Base-by-base conservation (phyloP, 2,113 vertebrate genomes). In the Nothocercus julius region DNA sequence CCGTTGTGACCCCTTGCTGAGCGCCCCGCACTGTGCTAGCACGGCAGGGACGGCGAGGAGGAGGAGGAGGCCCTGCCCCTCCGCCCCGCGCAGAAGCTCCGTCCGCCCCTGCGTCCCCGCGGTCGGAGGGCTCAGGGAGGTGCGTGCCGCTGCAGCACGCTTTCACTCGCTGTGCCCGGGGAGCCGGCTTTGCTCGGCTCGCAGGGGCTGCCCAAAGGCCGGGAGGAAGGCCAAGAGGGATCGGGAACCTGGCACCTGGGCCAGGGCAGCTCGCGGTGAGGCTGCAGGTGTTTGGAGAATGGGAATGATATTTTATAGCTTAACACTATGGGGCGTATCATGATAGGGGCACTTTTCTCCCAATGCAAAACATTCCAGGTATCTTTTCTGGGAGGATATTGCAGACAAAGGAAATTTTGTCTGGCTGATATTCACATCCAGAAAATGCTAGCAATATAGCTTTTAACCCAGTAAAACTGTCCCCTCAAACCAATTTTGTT, bases 291-390 rank as follows among this genome's bases (percentile, higher is more conserved):
- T 10, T 36, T 8, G 1, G 58, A 64, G 47, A 38, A 2, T 10
- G 7, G 72, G 28, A 11, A 36, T 14, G 53, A 8, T 8, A 21
- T 16, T 58, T 4, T 5, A 61, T 1, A 58, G 12, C 18, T 2
- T 2, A 20, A 8, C 51, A 14, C 21, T 28, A 3, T 0, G 1
- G 22, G 6, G 32, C 16, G 12, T 7, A 4, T 22, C 5, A 0
- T 2, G 17, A 42, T 9, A 7, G 0, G 3, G 8, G 32, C 2
- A 0, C 32, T 14, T 18, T 42, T 1, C 11, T 9, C 77, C 15
- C 7, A 54, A 2, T 36, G 30, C 28, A 40, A 24, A 14, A 16
- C 1, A 8, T 2, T 12, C 10, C 3, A 22, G 82, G 82, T 16
- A 3, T 7, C 17, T 73, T 89, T 61, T 51, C 64, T 3, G 49